phyloP scores from a whole-genome alignment of 2,113 vertebrate genomes.

The Pungitius pungitius region DNA sequence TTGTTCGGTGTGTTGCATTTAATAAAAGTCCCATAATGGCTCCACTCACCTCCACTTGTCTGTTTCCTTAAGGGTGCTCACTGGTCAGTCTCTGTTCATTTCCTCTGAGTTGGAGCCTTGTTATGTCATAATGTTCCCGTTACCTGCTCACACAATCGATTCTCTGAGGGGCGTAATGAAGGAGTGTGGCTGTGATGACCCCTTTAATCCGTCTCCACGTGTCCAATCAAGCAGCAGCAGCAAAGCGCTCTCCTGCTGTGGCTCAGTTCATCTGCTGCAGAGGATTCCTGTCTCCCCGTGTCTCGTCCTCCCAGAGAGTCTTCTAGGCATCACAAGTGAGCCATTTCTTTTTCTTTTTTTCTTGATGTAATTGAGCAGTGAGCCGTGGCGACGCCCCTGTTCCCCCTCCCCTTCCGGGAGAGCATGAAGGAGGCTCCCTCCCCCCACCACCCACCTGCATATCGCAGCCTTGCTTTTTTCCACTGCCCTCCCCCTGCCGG shows the following conservation, averaged over 20 bases:
- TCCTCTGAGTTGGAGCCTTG: background rate
- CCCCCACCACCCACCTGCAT: conserved; percentile 10
- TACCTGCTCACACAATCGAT: background rate
- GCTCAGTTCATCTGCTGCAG: conserved; percentile 11
- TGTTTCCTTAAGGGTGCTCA: conserved; percentile 56
- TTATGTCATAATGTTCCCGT: conserved; percentile 12
- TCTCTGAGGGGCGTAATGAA: background rate
- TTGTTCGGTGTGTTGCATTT: background rate
- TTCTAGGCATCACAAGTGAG: conserved; percentile 33
- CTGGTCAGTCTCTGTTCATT: conserved; percentile 52
- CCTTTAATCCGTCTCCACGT: background rate
- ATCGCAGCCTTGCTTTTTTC: conserved; percentile 1
- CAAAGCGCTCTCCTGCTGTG: background rate
- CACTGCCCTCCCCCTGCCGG: conserved; percentile 2
- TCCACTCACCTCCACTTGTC: conserved; percentile 32
- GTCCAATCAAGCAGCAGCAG: conserved; percentile 5
- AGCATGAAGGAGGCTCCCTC: conserved; percentile 14
- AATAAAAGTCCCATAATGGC: conserved; percentile 12
- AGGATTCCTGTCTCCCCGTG: conserved; percentile 5
- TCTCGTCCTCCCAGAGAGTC: conserved; percentile 5
- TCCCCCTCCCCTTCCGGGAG: conserved; percentile 46
- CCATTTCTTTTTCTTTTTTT: conserved; percentile 23
- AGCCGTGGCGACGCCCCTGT: conserved; percentile 36
- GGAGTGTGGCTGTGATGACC: background rate
- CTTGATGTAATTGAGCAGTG: conserved; percentile 51